Conservation (phyloP, 2,797 vertebrate species). For the Chaunax sp. region DNA sequence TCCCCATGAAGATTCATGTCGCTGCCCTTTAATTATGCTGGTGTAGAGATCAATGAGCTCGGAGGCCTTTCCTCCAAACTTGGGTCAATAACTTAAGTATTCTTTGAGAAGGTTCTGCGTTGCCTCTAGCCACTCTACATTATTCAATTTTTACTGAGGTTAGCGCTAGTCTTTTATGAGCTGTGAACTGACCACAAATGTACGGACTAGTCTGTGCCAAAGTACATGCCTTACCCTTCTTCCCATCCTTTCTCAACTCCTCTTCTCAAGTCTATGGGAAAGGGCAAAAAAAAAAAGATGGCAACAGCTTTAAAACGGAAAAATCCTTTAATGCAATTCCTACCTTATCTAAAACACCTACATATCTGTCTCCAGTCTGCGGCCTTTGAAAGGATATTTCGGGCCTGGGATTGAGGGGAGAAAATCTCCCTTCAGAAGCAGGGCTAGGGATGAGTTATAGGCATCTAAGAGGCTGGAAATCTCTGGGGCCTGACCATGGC, state of each 20-base stretch:
- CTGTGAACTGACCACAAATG: conserved; percentile 87
- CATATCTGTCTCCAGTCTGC: conserved; percentile 87
- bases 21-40: conserved; percentile 74
- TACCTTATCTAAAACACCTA: conserved; percentile 90
- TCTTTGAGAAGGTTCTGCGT: conserved; percentile 66
- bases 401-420: conserved; percentile 81
- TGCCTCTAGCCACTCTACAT: conserved; percentile 73
- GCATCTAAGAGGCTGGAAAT: conserved; percentile 87
- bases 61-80: conserved; percentile 67
- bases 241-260: conserved; percentile 73
- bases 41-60: conserved; percentile 73
- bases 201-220: conserved; percentile 76
- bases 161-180: conserved; percentile 81
- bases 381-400: conserved; percentile 87
- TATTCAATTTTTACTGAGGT: conserved; percentile 77
- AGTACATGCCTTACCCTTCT: conserved; percentile 75
- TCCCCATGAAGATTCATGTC: conserved; percentile 67
- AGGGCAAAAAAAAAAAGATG: conserved; percentile 75
- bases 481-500: conserved; percentile 84
- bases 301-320: conserved; percentile 85
- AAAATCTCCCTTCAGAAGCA: conserved; percentile 83
- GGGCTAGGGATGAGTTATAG: conserved; percentile 86
- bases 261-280: conserved; percentile 83
- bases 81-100: conserved; percentile 73
- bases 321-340: conserved; percentile 90